These are phyloP conservation scores for Leptinotarsa defecta DNA, from an alignment of 1,140 invertebrate species.

Conservation along the genomic window DNA sequence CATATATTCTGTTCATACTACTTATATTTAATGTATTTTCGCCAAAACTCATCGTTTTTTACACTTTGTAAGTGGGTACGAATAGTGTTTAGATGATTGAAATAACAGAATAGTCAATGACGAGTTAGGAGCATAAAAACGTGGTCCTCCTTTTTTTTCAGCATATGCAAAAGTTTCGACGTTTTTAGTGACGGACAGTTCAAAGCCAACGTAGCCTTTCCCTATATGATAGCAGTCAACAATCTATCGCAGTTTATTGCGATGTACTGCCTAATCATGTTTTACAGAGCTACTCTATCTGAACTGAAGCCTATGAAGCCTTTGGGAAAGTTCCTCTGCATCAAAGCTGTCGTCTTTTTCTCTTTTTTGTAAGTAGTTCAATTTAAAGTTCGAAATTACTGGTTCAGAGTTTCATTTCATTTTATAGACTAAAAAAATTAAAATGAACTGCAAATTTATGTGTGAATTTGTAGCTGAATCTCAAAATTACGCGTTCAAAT, in stretches of 20 bases:
- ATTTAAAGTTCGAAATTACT: not conserved
- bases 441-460: too few species aligned
- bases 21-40: too few species aligned
- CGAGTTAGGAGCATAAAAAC: not conserved
- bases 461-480: not conserved
- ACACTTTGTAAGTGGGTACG: too few species aligned
- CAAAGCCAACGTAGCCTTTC: constrained; percentile 79
- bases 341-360: constrained; percentile 97
- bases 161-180: constrained; percentile 82
- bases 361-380: constrained; percentile 90
- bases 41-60: too few species aligned
- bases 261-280: constrained; percentile 94
- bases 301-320: constrained; percentile 91
- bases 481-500: not conserved
- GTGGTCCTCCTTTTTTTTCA: constrained; percentile 53
- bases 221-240: constrained; percentile 89
- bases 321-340: constrained; percentile 95
- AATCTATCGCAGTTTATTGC: constrained; percentile 95
- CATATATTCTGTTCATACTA: too few species aligned
- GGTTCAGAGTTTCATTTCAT: too few species aligned
- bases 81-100: not conserved
- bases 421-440: not conserved
- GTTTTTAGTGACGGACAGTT: constrained; percentile 93
- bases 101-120: not conserved
- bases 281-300: constrained; percentile 86